These are phyloP conservation scores for Aphis craccivora DNA, from an alignment of 1,140 invertebrate species.

Conservation along the genomic window DNA sequence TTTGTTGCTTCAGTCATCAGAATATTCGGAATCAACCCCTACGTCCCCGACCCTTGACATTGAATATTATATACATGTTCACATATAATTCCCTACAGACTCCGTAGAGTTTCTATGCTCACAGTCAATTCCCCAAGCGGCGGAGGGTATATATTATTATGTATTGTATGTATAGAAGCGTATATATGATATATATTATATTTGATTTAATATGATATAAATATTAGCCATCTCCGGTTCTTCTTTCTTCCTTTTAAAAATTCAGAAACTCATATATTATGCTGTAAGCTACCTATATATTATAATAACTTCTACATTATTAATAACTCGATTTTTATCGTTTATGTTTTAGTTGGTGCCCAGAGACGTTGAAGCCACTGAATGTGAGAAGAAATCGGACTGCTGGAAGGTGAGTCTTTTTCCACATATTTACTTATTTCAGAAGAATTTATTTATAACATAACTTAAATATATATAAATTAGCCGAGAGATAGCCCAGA, in stretches of 20 bases:
- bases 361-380: slow-evolving; percentile 35
- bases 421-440: neutral
- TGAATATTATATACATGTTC: neutral
- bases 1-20: neutral
- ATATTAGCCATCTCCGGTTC: slow-evolving; percentile 1
- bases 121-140: slow-evolving; percentile 14
- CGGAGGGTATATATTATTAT: neutral
- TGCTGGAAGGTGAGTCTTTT: slow-evolving; percentile 48
- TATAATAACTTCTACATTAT: neutral
- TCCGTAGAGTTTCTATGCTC: neutral
- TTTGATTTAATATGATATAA: neutral
- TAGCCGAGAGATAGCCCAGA: neutral
- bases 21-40: neutral
- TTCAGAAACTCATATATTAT: neutral
- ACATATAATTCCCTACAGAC: neutral
- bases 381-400: slow-evolving; percentile 48
- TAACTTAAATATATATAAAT: neutral
- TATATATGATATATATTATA: neutral
- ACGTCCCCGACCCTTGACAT: neutral
- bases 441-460: neutral
- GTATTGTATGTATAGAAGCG: neutral
- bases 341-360: slow-evolving; percentile 43
- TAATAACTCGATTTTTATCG: slow-evolving; percentile 22
- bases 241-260: neutral
- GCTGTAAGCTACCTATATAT: neutral